Conservation (phyloP, 2,888 invertebrate genomes). For the Cataglyphis cursor region DNA sequence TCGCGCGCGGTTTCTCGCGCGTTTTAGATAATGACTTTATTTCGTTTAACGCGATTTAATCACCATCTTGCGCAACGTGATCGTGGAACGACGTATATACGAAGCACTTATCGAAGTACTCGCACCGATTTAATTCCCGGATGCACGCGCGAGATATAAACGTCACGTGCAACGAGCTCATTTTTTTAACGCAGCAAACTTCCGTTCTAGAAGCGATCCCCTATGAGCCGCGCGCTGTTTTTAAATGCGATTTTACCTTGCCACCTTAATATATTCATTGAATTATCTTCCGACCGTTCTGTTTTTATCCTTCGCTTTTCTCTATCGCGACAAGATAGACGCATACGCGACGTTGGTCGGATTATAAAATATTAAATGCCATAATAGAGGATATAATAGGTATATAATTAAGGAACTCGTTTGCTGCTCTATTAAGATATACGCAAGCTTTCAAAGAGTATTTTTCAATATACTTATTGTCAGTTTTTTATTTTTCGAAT, state of each 20-base stretch:
- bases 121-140: conserved; percentile 50
- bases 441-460: conserved; percentile 20
- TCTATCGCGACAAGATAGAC: conserved; percentile 21
- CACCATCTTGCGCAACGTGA: conserved; percentile 10
- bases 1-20: background rate
- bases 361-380: conserved; percentile 42
- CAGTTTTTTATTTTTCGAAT: conserved; percentile 24
- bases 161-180: conserved; percentile 49
- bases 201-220: conserved; percentile 44
- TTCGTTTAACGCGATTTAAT: conserved; percentile 36
- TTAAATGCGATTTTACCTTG: conserved; percentile 46
- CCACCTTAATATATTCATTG: conserved; percentile 51
- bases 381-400: conserved; percentile 20
- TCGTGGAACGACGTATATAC: conserved; percentile 23
- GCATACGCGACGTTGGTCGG: conserved; percentile 13
- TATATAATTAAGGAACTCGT: conserved; percentile 38
- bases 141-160: conserved; percentile 47
- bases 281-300: conserved; percentile 48
- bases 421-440: conserved; percentile 17
- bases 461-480: conserved; percentile 12
- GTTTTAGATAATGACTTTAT: conserved; percentile 50
- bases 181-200: conserved; percentile 34
- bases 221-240: conserved; percentile 44
- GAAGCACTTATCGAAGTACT: conserved; percentile 40
- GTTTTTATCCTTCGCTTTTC: conserved; percentile 27